A percentile compares a stretch with the other conserved stretches of the same genome.
Evolutionary conservation across 2,888 invertebrate genomes (phyloP).

Genomic region (Drosophila maculinotata): DNA sequence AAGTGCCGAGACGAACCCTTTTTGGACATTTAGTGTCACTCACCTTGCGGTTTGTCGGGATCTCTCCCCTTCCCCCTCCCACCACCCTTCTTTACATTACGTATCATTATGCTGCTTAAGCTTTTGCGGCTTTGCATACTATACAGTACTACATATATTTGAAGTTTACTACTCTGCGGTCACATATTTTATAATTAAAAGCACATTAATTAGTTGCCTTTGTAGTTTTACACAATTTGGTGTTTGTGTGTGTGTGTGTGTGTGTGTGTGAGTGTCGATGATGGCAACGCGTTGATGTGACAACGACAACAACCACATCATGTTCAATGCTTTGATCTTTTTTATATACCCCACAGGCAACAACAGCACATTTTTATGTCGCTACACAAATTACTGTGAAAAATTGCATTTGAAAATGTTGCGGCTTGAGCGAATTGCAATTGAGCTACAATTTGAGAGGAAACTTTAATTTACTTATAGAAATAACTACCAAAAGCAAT

Average conservation of each 20-base stretch:
- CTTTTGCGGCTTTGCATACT: constrained; percentile 65
- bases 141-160: constrained; percentile 13
- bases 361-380: constrained; percentile 29
- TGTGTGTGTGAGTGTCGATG: constrained; percentile 50
- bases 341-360: constrained; percentile 34
- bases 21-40: constrained; percentile 58
- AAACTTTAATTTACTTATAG: too few relatives aligned
- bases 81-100: constrained; percentile 4
- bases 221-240: constrained; percentile 27
- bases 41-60: constrained; percentile 64
- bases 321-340: constrained; percentile 73
- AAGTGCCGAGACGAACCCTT: constrained; percentile 48
- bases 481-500: too few relatives aligned
- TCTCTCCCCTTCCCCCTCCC: constrained; percentile 2
- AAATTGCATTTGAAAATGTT: constrained; percentile 5
- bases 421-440: constrained; percentile 1
- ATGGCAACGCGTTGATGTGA: constrained; percentile 82
- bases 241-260: constrained; percentile 34
- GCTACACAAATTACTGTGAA: constrained; percentile 18
- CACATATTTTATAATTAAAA: constrained; percentile 70
- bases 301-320: constrained; percentile 74
- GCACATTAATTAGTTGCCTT: constrained; percentile 71
- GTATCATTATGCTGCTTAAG: constrained; percentile 59
- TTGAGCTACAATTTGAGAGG: constrained; percentile 24
- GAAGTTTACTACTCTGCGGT: constrained; percentile 23